Percentiles rank a stretch among this genome's conserved stretches.
Conservation (phyloP, 64 coral and sea anemone species). For the Exaiptasia diaphana region DNA sequence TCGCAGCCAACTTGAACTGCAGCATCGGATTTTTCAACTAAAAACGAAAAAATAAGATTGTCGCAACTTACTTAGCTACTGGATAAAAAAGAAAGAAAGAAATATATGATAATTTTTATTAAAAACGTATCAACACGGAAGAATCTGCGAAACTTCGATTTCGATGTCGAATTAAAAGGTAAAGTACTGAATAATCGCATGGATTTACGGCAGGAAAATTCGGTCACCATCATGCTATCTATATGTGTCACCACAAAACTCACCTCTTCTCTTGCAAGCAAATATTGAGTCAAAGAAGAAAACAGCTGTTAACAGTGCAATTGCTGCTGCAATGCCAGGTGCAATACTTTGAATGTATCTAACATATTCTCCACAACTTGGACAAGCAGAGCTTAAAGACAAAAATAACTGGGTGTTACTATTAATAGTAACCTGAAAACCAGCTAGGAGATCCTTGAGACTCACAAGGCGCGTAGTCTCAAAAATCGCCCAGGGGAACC, state of each 20-base stretch:
- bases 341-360: constrained; percentile 76
- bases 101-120: background rate
- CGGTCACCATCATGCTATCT: background rate
- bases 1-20: constrained; percentile 16
- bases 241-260: background rate
- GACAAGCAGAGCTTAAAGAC: constrained; percentile 11
- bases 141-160: background rate
- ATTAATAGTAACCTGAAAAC: too few species aligned
- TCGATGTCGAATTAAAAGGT: background rate
- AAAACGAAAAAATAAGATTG: background rate
- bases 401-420: background rate
- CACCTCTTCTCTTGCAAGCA: constrained; percentile 70
- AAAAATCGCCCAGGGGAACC: too few species aligned
- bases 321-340: constrained; percentile 57
- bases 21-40: constrained; percentile 9
- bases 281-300: constrained; percentile 77
- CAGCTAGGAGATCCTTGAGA: too few species aligned
- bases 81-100: background rate
- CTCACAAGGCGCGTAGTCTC: too few species aligned
- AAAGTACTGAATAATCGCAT: background rate
- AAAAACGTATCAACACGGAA: background rate
- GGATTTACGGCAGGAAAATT: background rate
- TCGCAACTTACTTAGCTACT: background rate
- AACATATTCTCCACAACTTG: constrained; percentile 57
- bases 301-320: constrained; percentile 42